A percentile compares a stretch with the other conserved stretches of the same genome.
phyloP scores from a whole-genome alignment of 2,888 invertebrate genomes.

The Protula sp. region DNA sequence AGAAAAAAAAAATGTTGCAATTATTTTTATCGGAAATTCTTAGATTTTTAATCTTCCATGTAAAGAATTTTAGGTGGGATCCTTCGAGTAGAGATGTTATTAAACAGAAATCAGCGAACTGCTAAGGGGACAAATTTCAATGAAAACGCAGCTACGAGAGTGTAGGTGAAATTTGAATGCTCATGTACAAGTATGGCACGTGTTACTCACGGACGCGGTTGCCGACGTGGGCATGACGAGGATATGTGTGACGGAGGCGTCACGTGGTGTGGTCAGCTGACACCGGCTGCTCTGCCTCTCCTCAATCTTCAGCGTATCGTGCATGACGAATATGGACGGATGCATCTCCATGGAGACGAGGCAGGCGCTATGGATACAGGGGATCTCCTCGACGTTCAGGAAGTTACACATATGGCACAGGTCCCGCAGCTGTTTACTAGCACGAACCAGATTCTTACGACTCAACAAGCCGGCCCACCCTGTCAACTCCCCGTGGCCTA shows the following conservation, averaged over 20 bases:
- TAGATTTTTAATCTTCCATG: too few relatives aligned
- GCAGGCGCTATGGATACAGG: constrained; percentile 95
- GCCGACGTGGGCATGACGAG: constrained; percentile 90
- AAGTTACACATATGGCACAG: constrained; percentile 83
- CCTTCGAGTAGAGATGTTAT: too few relatives aligned
- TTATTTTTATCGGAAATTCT: too few relatives aligned
- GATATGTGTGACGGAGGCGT: constrained; percentile 95
- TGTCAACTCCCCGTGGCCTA: constrained; percentile 91
- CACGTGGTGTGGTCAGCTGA: constrained; percentile 83
- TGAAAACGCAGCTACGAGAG: too few relatives aligned
- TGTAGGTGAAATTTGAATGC: too few relatives aligned
- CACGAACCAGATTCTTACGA: constrained; percentile 80
- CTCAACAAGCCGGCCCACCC: constrained; percentile 93
- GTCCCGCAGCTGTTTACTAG: constrained; percentile 81
- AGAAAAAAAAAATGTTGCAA: too few relatives aligned
- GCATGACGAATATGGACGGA: constrained; percentile 64
- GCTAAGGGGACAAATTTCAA: too few relatives aligned
- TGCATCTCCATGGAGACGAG: constrained; percentile 93
- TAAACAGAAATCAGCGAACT: too few relatives aligned
- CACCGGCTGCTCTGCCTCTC: constrained; percentile 39
- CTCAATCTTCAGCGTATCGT: constrained; percentile 44
- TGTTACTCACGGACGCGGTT: constrained; percentile 43
- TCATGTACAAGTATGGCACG: too few relatives aligned
- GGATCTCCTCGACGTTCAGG: constrained; percentile 71
- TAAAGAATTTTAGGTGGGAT: too few relatives aligned